Evolutionary conservation across 2,888 invertebrate genomes (phyloP), one percentile per base, ranked within the genome.

Genomic region (Zaprionus lineosus): DNA sequence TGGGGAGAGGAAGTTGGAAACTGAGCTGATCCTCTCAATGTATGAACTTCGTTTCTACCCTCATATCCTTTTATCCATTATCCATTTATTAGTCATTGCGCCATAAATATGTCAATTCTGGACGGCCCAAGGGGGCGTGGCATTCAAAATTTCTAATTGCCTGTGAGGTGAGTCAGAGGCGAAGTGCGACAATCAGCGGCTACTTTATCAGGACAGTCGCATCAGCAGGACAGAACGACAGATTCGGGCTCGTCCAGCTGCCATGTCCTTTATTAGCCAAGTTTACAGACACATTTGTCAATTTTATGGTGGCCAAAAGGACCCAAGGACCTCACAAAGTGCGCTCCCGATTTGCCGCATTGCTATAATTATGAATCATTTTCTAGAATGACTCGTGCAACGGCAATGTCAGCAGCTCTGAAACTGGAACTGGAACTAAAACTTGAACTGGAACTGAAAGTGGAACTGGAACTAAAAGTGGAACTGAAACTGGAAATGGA

Each of bases 241-340:
- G 14, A n/a, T n/a, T 36, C 18, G 18, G 33, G 19, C 28, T 12
- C 43, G 55, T n/a, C 19, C 46, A 37, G 9, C 8, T 28, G 16
- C 51, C 26, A 21, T 64, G 63, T 43, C 61, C 69, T 77, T 85
- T 85, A 83, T 85, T 81, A 79, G 77, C 77, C 77, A 85, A 85
- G 85, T 85, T 85, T 85, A 78, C 85, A 85, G 85, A 86, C 85
- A 86, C 85, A 85, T 85, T 86, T 85, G 86, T 85, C 85, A 85
- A 84, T 79, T 85, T 86, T 72, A 86, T 84, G 85, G 72, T 71
- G n/a, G 71, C 59, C 77, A 77, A 84, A 65, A 65, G 64, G 73
- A 74, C 51, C 59, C 50, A 65, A 39, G 51, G 51, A n/a, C n/a
- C 61, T 65, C 47, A 46, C 41, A 29, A 29, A 12, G 11, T 63